Percentiles rank a stretch among this genome's conserved stretches.
phyloP scores from a whole-genome alignment of 1,140 invertebrate genomes.

The Bemisia tabaci region DNA sequence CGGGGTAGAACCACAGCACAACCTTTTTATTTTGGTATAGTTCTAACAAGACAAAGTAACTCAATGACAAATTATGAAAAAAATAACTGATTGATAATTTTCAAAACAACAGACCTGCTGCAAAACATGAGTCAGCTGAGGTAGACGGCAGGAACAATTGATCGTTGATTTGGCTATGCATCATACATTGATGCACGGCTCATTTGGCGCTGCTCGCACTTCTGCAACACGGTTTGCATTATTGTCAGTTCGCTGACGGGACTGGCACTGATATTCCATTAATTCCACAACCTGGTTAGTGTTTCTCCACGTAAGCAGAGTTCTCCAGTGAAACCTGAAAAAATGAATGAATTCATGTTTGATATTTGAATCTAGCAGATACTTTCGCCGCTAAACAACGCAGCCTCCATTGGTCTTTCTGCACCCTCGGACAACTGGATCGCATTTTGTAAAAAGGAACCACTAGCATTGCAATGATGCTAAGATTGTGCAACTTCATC shows the following conservation, averaged over 20 bases:
- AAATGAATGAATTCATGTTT: background rate
- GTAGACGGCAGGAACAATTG: background rate
- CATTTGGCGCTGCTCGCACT: no score
- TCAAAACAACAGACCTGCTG: background rate
- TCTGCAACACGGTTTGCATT: background rate
- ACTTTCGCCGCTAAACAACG: background rate
- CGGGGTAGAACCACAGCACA: background rate
- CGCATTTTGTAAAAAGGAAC: no score
- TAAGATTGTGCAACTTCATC: no score
- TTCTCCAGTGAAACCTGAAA: conserved; percentile 28
- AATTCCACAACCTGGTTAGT: conserved; percentile 28
- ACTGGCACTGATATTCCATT: conserved; percentile 8
- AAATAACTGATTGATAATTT: background rate
- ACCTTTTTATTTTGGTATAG: no score
- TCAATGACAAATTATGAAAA: background rate
- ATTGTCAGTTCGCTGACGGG: background rate
- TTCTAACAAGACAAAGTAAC: no score
- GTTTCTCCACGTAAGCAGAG: conserved; percentile 25
- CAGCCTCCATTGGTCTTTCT: no score
- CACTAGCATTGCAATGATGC: no score
- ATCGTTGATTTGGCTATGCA: background rate
- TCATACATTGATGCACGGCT: background rate
- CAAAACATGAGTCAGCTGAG: background rate
- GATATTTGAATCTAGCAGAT: conserved; percentile 3
- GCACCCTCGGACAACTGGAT: no score